phyloP scores from a whole-genome alignment of 2,113 vertebrate species.

The Amblyornis subalaris region DNA sequence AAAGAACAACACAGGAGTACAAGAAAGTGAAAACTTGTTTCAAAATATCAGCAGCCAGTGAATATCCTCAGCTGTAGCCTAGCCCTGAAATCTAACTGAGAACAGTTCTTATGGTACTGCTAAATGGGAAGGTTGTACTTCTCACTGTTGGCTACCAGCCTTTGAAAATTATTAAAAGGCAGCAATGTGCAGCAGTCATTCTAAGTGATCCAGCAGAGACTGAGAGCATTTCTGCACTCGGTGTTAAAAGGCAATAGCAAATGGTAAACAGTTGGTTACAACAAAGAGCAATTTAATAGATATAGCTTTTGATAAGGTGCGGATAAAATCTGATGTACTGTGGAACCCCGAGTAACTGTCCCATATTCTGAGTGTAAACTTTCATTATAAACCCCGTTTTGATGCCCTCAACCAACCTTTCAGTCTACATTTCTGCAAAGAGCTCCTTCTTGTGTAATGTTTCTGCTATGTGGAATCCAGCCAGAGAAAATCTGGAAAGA shows the following conservation, averaged over 20 bases:
- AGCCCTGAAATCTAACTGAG: neutral
- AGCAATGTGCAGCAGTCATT: slow-evolving; percentile 19
- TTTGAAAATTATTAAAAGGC: slow-evolving; percentile 38
- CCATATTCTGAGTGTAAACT: neutral
- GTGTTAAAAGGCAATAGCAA: slow-evolving; percentile 11
- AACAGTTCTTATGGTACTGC: neutral
- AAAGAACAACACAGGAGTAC: neutral
- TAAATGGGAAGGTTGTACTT: slow-evolving; percentile 22
- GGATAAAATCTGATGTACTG: neutral
- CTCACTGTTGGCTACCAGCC: slow-evolving; percentile 8
- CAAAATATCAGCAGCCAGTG: neutral
- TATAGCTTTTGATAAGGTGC: neutral
- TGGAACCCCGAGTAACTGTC: neutral
- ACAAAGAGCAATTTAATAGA: slow-evolving; percentile 1
- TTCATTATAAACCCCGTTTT: slow-evolving; percentile 13
- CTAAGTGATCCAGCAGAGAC: slow-evolving; percentile 19
- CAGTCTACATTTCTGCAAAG: slow-evolving; percentile 15
- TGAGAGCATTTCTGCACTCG: slow-evolving; percentile 11
- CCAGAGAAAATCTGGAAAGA: slow-evolving; percentile 18
- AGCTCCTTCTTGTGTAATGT: slow-evolving; percentile 39
- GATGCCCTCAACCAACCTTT: slow-evolving; percentile 32
- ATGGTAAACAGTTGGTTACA: slow-evolving; percentile 27
- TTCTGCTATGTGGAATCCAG: slow-evolving; percentile 45
- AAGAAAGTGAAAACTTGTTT: neutral
- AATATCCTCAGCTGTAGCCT: neutral